Conservation (phyloP, 2,113 vertebrate genomes). For the Gallinago undulata region DNA sequence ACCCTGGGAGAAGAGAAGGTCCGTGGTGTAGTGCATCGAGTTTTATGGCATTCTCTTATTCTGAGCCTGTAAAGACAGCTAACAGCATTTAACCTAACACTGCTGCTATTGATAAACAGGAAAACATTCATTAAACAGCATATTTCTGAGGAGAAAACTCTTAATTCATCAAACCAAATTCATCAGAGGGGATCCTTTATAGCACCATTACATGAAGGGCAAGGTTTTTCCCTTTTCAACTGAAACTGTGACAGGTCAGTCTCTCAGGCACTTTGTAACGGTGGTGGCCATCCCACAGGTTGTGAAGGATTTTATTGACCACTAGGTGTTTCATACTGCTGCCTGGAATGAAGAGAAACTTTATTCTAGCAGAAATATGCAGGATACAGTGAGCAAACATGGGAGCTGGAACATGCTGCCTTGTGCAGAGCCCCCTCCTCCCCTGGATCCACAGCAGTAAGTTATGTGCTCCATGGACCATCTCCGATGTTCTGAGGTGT, state of each 20-base stretch:
- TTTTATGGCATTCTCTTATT: constrained; percentile 13
- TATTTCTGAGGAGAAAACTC: constrained; percentile 5
- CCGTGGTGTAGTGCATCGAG: background rate
- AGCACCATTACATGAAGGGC: background rate
- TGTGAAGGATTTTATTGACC: background rate
- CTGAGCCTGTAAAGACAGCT: background rate
- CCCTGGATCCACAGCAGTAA: background rate
- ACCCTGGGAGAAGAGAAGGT: background rate
- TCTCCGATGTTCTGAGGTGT: background rate
- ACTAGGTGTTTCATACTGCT: background rate
- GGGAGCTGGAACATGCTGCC: background rate
- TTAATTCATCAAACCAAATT: background rate
- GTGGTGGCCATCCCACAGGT: background rate
- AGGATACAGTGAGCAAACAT: background rate
- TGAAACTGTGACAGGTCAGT: background rate
- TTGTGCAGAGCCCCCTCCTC: background rate
- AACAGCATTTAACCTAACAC: background rate
- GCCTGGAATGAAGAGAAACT: constrained; percentile 15
- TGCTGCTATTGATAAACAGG: constrained; percentile 17
- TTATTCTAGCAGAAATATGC: background rate
- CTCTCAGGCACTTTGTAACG: background rate
- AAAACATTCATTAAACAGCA: constrained; percentile 5
- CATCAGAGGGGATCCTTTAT: background rate
- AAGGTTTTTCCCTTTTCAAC: background rate
- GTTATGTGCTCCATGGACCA: background rate